Percentiles rank a stretch among this genome's conserved stretches.
phyloP scores from a whole-genome alignment of 2,113 vertebrate species.

The Holacanthus passer region DNA sequence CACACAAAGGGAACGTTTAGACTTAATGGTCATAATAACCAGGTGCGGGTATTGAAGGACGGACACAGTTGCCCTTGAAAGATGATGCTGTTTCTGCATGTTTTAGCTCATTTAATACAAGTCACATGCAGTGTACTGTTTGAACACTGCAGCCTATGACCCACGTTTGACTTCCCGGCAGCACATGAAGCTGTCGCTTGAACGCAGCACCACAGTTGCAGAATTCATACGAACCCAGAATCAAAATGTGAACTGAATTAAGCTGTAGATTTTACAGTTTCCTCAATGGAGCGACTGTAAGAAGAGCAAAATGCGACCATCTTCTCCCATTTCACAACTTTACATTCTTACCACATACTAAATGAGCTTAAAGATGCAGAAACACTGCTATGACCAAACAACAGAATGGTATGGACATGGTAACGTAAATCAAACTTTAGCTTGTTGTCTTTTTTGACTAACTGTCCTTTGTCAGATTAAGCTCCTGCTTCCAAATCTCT shows the following conservation, averaged over 20 bases:
- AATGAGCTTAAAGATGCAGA: slow-evolving; percentile 16
- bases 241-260: neutral
- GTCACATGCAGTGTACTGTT: neutral
- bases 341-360: neutral
- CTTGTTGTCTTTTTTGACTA: neutral
- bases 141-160: neutral
- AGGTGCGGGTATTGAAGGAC: slow-evolving; percentile 46
- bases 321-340: neutral
- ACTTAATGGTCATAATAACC: slow-evolving; percentile 31
- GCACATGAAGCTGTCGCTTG: neutral
- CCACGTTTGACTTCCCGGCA: neutral
- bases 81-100: slow-evolving; percentile 28
- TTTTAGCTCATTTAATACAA: slow-evolving; percentile 39
- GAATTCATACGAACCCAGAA: neutral
- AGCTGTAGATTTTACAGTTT: neutral
- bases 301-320: neutral
- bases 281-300: too few species aligned
- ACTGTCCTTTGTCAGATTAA: slow-evolving; percentile 11
- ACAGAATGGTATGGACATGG: neutral
- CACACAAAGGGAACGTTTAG: slow-evolving; percentile 31
- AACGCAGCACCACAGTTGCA: neutral
- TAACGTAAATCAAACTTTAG: neutral
- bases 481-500: slow-evolving; percentile 3
- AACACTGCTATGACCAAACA: neutral
- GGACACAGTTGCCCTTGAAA: slow-evolving; percentile 34